These are phyloP conservation scores for Callithrix jacchus DNA, from an alignment of 2,113 vertebrate species.

Conservation along the genomic window DNA sequence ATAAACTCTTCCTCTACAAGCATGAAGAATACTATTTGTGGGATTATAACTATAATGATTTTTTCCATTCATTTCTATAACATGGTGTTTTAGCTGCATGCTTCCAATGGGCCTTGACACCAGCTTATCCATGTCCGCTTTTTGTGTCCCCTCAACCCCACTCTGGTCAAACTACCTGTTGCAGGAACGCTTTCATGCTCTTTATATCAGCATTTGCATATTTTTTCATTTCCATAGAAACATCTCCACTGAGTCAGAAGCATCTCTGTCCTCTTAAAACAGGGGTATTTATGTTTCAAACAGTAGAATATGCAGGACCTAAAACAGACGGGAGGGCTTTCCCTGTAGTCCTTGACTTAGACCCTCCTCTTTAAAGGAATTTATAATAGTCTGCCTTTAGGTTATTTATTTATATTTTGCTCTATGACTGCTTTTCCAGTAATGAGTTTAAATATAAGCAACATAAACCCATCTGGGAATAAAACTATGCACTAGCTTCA, in stretches of 20 bases:
- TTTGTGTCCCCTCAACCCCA: not conserved
- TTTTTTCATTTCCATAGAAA: slow-evolving; percentile 81
- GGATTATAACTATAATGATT: not conserved
- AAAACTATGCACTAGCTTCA: slow-evolving; percentile 80
- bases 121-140: not conserved
- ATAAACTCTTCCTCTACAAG: not conserved
- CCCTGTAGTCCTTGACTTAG: slow-evolving; percentile 46
- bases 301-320: slow-evolving; percentile 24
- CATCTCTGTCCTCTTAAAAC: slow-evolving; percentile 65
- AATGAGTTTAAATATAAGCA: slow-evolving; percentile 83
- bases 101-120: slow-evolving; percentile 32
- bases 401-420: slow-evolving; percentile 78
- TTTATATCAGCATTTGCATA: slow-evolving; percentile 53
- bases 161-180: slow-evolving; percentile 27
- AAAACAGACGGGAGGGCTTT: slow-evolving; percentile 31
- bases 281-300: slow-evolving; percentile 75
- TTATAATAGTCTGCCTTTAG: slow-evolving; percentile 45
- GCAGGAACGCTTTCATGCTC: not conserved
- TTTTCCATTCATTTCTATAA: slow-evolving; percentile 13
- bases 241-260: slow-evolving; percentile 76
- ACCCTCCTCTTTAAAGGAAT: slow-evolving; percentile 65
- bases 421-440: slow-evolving; percentile 66
- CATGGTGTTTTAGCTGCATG: not conserved
- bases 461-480: slow-evolving; percentile 83
- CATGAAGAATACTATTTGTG: slow-evolving; percentile 30